Percentiles rank a stretch among this genome's conserved stretches.
Conservation (phyloP, 2,797 vertebrate genomes). For the Sylvilagus floridanus region DNA sequence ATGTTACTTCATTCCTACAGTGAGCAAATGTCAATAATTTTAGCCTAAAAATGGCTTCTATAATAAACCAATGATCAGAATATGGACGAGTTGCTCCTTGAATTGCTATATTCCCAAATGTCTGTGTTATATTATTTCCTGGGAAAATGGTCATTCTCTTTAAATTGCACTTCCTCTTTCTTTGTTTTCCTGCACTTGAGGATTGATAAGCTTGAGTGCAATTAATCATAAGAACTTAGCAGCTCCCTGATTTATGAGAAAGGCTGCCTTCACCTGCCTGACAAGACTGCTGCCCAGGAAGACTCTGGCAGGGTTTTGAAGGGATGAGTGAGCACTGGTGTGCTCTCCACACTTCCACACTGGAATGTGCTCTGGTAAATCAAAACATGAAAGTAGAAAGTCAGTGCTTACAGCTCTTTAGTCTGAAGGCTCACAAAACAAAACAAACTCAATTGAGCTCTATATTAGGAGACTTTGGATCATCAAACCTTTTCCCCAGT, state of each 20-base stretch:
- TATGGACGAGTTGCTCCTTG: not conserved
- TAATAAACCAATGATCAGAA: not conserved
- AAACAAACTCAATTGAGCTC: not conserved
- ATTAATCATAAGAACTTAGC: slow-evolving; percentile 34
- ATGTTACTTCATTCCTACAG: not conserved
- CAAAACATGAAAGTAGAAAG: slow-evolving; percentile 13
- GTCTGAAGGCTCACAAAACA: slow-evolving; percentile 14
- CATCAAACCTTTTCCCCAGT: not conserved
- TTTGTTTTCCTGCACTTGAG: slow-evolving; percentile 26
- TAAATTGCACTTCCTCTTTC: not conserved
- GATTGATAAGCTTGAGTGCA: slow-evolving; percentile 11
- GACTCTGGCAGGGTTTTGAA: not conserved
- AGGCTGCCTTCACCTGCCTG: not conserved
- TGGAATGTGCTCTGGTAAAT: not conserved
- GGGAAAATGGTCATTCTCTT: not conserved
- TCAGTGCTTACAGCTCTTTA: not conserved
- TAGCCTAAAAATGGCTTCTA: not conserved
- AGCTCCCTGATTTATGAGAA: not conserved
- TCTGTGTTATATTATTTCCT: not conserved
- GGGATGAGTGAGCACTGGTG: not conserved
- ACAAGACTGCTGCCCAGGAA: not conserved
- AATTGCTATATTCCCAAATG: not conserved
- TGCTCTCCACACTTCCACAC: not conserved
- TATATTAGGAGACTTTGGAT: not conserved
- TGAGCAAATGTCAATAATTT: not conserved